Base-by-base conservation (phyloP, 2,797 vertebrate species). In the Diplodus sargus region DNA sequence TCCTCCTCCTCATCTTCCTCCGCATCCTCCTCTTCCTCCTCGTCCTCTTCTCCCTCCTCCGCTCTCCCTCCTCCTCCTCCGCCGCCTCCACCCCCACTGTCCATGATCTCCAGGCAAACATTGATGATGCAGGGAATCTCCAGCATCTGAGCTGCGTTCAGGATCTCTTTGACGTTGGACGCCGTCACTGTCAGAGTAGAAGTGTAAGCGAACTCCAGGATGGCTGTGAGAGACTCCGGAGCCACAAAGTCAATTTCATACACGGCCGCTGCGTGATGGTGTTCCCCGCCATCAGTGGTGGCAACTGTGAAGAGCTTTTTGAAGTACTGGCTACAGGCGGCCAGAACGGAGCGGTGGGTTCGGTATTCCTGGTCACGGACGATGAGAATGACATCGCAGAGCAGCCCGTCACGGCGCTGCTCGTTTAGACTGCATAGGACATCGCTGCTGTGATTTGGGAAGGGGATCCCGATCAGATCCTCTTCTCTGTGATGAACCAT, bases 391-490 rank as follows among this genome's bases (percentile, higher is more conserved):
- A 99, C 98, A 15, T 99, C 98, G 0, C 98, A 99, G 62, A 99
- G 97, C 51, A 99, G 95, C 2, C 98, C 98, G 0, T 97, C 95
- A 0, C 98, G 97, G 1, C 98, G 94, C 92, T 99, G 98, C 91
- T 99, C 96, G 0, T 99, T 99, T n/a, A 99, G 94, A 68, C 97
- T 96, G 73, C 97, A 99, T 25, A 99, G 93, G 57, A 99, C 95
- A 30, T 99, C 98, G 0, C 96, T 99, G 96, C 98, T 99, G 95
- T 99, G 98, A 90, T 99, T 98, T 0, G 98, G 98, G 95, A 99
- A 99, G 68, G 98, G 98, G 87, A 99, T 99, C 92, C 98, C 98
- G 0, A 99, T 99, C 84, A 99, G 95, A 87, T 99, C 98, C 57
- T 99, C 97, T 78, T 96, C 95, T 90, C 96, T 94, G 96, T 96